Conservation (phyloP, 2,113 vertebrate species). For the Passer montanus region DNA sequence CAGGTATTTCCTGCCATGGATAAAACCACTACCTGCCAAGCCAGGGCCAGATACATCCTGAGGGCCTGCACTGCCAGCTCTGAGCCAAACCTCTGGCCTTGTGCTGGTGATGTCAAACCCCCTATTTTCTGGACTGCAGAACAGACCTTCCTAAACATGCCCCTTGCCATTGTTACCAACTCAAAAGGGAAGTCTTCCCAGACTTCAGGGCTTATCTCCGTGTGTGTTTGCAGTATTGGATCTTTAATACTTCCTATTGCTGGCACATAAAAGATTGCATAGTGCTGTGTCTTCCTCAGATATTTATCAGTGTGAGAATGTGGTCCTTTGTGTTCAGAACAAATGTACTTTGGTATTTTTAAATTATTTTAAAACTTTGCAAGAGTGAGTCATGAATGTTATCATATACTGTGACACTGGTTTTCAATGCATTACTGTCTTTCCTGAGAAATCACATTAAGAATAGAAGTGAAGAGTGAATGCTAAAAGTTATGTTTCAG, state of each 20-base stretch:
- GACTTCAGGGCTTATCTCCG: not conserved
- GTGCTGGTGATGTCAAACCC: not conserved
- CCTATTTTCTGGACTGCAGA: not conserved
- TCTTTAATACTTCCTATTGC: not conserved
- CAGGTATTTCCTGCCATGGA: not conserved
- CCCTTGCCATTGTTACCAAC: not conserved
- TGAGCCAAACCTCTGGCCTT: not conserved
- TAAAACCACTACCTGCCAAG: rapidly evolving
- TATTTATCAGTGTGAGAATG: not conserved
- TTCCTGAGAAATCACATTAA: not conserved
- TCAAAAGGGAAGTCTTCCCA: not conserved
- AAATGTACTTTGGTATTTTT: not conserved
- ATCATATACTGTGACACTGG: not conserved
- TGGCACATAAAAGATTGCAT: not conserved
- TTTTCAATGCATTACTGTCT: not conserved
- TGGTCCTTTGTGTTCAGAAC: not conserved
- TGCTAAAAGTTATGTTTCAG: not conserved
- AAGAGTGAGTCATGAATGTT: not conserved
- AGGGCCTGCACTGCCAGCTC: not conserved
- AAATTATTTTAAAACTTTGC: not conserved
- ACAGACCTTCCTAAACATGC: not conserved
- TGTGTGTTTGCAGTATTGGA: not conserved
- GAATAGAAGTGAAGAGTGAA: not conserved
- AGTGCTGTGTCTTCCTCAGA: not conserved
- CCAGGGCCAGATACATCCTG: rapidly evolving